These are phyloP conservation scores for Piprites chloris DNA, from an alignment of 2,113 vertebrate genomes.

Conservation along the genomic window DNA sequence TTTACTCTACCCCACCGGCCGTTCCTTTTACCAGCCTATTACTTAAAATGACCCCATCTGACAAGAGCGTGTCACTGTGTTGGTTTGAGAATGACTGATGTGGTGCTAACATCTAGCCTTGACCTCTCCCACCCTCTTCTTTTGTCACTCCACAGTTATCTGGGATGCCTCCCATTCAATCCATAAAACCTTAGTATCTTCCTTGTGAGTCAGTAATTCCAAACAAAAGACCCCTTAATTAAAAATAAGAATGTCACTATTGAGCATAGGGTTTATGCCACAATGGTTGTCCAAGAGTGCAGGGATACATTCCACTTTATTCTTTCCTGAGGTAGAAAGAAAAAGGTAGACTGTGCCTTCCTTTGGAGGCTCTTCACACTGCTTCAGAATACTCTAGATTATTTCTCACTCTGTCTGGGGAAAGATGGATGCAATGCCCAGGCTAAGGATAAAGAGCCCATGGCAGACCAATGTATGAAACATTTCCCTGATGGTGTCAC, in stretches of 20 bases:
- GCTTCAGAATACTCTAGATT: background rate
- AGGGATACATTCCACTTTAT: background rate
- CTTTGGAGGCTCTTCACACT: background rate
- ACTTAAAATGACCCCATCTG: constrained; percentile 78
- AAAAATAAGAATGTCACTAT: background rate
- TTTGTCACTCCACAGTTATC: constrained; percentile 69
- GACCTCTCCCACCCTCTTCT: constrained; percentile 76
- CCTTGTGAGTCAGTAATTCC: constrained; percentile 35
- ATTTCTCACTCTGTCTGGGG: background rate
- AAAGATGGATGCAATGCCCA: background rate
- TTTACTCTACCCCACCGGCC: constrained; percentile 65
- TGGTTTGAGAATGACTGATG: constrained; percentile 85
- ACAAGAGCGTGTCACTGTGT: constrained; percentile 82
- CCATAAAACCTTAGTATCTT: constrained; percentile 32
- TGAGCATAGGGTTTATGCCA: background rate
- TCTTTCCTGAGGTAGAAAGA: background rate
- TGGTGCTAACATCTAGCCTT: constrained; percentile 84
- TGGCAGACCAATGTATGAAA: background rate
- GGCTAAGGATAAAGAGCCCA: background rate
- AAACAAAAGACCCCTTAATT: constrained; percentile 44
- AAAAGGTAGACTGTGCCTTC: background rate
- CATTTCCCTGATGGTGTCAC: background rate
- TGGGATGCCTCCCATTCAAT: constrained; percentile 63
- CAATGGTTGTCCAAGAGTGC: background rate
- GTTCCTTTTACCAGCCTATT: constrained; percentile 71